Evolutionary conservation across 2,113 vertebrate species (phyloP).

Genomic region (Hystrix cristata): DNA sequence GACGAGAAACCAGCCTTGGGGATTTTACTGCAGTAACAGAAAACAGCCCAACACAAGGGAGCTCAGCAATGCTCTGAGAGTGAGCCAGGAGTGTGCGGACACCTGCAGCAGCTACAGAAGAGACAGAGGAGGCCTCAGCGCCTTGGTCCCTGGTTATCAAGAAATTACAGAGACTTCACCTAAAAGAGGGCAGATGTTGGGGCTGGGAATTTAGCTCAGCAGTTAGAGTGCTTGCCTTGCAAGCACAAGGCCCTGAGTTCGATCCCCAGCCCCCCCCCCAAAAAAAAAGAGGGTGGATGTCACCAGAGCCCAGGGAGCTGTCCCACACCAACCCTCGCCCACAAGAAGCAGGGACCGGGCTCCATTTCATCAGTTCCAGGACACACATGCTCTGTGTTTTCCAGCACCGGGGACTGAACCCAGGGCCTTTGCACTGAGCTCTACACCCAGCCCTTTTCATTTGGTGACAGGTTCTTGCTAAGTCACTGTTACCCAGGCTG

Average conservation of each 20-base stretch:
- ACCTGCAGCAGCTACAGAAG: not conserved
- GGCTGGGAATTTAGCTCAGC: too few species aligned
- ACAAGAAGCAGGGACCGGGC: not conserved
- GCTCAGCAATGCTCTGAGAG: not conserved
- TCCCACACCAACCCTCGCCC: accelerated
- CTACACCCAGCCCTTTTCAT: not conserved
- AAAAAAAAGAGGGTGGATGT: too few species aligned
- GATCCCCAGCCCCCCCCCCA: too few species aligned
- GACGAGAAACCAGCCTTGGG: not conserved
- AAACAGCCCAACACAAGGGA: not conserved
- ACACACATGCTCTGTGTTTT: accelerated
- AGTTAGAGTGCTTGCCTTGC: too few species aligned
- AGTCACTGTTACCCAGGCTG: not conserved
- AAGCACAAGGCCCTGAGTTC: too few species aligned
- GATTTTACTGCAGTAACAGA: not conserved
- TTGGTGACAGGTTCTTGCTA: not conserved
- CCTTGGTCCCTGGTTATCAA: accelerated
- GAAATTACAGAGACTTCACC: not conserved
- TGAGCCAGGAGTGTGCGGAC: not conserved
- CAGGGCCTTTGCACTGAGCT: not conserved
- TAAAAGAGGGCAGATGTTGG: not conserved
- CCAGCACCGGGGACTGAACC: not conserved
- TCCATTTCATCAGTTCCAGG: too few species aligned
- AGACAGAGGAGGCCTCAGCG: not conserved
- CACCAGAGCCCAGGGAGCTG: not conserved